Conservation (phyloP, 2,113 vertebrate species). For the Enhydra lutris region DNA sequence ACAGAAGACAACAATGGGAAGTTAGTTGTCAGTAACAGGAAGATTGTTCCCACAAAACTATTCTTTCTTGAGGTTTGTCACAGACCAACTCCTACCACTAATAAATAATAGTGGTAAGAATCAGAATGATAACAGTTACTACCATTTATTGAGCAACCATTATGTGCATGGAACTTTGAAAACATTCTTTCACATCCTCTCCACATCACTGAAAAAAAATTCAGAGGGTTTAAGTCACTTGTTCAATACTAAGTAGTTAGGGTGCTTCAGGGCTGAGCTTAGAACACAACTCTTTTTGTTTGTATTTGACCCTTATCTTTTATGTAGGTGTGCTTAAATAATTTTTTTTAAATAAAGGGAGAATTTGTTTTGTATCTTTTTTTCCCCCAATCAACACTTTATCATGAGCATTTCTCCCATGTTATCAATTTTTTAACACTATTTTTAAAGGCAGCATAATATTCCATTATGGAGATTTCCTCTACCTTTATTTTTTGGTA, state of each 20-base stretch:
- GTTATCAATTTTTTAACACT: background rate
- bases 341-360: background rate
- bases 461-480: background rate
- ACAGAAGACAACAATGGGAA: background rate
- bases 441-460: conserved; percentile 62
- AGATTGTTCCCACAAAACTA: background rate
- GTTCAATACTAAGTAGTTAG: background rate
- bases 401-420: background rate
- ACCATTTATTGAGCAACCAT: background rate
- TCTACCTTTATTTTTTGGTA: background rate
- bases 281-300: background rate
- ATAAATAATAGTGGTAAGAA: background rate
- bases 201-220: background rate
- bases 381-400: background rate
- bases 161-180: background rate
- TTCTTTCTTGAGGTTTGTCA: background rate
- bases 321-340: background rate
- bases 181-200: conserved; percentile 13
- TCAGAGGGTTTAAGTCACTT: background rate
- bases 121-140: background rate
- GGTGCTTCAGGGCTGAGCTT: background rate
- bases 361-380: background rate
- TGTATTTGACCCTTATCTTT: background rate
- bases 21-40: background rate
- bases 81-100: background rate